phyloP scores from a whole-genome alignment of 2,797 vertebrate species.

The Enteromius trimaculatus region DNA sequence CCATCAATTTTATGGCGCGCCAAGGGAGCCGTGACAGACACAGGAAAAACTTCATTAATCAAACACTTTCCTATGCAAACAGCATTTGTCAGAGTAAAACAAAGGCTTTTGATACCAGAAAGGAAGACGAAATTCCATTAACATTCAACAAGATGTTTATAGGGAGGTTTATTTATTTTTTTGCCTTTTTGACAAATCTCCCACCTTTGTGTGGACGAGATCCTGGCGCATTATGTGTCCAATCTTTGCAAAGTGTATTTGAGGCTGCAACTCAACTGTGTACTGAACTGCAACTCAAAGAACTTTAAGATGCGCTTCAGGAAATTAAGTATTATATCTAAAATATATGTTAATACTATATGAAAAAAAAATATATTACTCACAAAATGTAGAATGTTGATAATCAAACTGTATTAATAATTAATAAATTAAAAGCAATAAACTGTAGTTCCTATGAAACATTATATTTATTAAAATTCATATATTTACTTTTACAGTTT shows the following conservation, averaged over 20 bases:
- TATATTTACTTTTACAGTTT: background rate
- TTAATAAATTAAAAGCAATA: background rate
- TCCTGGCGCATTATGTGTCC: background rate
- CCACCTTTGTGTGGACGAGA: background rate
- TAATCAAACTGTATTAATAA: background rate
- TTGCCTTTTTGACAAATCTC: slow-evolving; percentile 14
- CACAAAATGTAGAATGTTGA: no score
- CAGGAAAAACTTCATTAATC: slow-evolving; percentile 69
- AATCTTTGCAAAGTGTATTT: slow-evolving; percentile 1
- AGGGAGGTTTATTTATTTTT: slow-evolving; percentile 45
- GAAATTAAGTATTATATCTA: background rate
- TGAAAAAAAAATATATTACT: no score
- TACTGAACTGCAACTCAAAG: background rate
- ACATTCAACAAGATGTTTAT: slow-evolving; percentile 60
- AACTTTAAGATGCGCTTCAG: background rate
- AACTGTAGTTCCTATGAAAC: background rate
- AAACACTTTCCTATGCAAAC: slow-evolving; percentile 67
- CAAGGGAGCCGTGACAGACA: slow-evolving; percentile 58
- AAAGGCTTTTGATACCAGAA: slow-evolving; percentile 57
- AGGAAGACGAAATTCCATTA: slow-evolving; percentile 58
- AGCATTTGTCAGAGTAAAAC: slow-evolving; percentile 68
- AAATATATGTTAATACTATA: no score
- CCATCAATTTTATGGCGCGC: slow-evolving; percentile 58
- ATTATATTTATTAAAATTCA: background rate
- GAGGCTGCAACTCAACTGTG: background rate